phyloP scores from a whole-genome alignment of 2,113 vertebrate species.

The Coreoperca whiteheadi region DNA sequence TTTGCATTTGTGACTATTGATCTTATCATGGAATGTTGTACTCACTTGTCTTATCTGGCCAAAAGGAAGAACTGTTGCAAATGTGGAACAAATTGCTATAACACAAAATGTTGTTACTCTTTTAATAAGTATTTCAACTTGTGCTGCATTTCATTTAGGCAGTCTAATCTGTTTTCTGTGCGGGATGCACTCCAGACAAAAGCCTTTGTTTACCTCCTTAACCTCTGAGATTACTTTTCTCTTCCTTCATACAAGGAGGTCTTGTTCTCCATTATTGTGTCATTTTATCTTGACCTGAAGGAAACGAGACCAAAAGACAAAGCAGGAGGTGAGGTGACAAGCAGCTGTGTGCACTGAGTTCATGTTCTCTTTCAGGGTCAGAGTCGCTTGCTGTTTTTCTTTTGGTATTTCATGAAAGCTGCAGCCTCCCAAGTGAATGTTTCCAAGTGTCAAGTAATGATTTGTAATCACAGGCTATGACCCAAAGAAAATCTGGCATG shows the following conservation, averaged over 20 bases:
- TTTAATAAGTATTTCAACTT: conserved; percentile 7
- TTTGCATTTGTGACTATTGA: conserved; percentile 1
- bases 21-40: not conserved
- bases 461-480: conserved; percentile 63
- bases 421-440: conserved; percentile 43
- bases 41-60: not conserved
- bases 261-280: conserved; percentile 46
- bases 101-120: not conserved
- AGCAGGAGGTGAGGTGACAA: conserved; percentile 62
- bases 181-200: conserved; percentile 13
- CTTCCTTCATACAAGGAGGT: conserved; percentile 22
- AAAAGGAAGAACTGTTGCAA: conserved; percentile 8
- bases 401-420: conserved; percentile 47
- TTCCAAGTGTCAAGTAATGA: conserved; percentile 66
- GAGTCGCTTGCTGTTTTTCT: conserved; percentile 41
- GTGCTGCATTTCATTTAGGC: conserved; percentile 37
- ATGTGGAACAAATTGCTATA: not conserved
- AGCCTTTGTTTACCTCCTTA: conserved; percentile 40
- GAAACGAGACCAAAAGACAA: conserved; percentile 52
- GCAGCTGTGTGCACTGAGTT: conserved; percentile 71
- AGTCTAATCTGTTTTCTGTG: conserved; percentile 28
- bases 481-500: conserved; percentile 69
- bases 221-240: conserved; percentile 42
- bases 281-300: conserved; percentile 43
- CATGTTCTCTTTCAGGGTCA: conserved; percentile 57